phyloP scores from a whole-genome alignment of 2,113 vertebrate genomes.

The Agapornis roseicollis region DNA sequence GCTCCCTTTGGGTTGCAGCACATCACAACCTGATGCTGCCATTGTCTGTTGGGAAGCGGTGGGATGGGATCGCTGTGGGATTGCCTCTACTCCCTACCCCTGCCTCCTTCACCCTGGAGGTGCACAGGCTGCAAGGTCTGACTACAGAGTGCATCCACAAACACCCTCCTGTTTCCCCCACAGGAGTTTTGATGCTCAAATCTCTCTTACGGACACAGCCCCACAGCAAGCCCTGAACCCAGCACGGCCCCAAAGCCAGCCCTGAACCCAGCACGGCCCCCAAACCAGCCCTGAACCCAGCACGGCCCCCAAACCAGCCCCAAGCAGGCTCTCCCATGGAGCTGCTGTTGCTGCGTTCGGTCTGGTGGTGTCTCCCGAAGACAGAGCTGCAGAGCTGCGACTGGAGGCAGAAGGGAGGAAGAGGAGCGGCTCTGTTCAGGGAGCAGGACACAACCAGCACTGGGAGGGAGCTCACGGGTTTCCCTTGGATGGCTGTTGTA shows the following conservation, averaged over 20 bases:
- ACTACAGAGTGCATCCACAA: accelerated
- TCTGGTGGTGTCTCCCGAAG: constrained; percentile 53
- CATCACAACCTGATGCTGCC: not conserved
- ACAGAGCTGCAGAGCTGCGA: not conserved
- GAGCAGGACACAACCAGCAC: accelerated
- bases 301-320: too few species aligned
- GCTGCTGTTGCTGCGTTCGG: constrained; percentile 32
- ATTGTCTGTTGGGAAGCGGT: not conserved
- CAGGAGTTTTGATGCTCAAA: accelerated
- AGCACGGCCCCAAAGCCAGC: not conserved
- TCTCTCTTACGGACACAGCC: accelerated
- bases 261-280: too few species aligned
- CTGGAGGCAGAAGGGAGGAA: not conserved
- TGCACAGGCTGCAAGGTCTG: not conserved
- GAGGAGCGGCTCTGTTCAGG: not conserved
- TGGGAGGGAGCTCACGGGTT: not conserved
- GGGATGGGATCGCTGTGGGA: not conserved
- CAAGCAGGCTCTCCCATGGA: accelerated
- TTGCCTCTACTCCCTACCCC: not conserved
- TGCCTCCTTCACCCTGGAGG: not conserved
- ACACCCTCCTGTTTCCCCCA: accelerated
- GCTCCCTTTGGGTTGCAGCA: not conserved
- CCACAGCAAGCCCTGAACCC: not conserved
- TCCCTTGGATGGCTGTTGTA: not conserved
- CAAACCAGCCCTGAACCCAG: accelerated